Evolutionary conservation across 2,888 invertebrate species (phyloP), one percentile per base, ranked within the genome.

Genomic region (Spodoptera littoralis): DNA sequence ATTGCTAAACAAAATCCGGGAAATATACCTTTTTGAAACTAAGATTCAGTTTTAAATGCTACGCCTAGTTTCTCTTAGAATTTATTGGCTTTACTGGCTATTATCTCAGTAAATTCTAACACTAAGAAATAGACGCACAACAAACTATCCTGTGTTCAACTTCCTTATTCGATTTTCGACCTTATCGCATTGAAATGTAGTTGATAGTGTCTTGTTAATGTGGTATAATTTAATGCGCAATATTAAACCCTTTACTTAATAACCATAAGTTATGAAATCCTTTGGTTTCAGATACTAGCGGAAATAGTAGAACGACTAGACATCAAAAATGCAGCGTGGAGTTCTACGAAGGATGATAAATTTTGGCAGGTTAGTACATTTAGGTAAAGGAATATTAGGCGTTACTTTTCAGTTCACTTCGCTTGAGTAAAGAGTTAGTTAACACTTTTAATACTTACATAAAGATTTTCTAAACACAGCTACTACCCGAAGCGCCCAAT

Each of bases 251-350:
- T 9, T 48, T 55, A 45, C 27, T 48, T 27, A 43, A 46, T 53
- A 30, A 45, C 58, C 52, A 53, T 51, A 41, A 49, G 65, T 13
- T 45, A 63, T 59, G 24, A 11, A 36, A 36, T 36, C 36, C 36
- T 12, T 62, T 64, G 22, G 12, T 61, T 83, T 56, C 84, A 91
- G 94, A 93, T 95, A 49, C 82, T 96, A 49, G 89, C 90, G 46
- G 95, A 95, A 72, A 93, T 96, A 51, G 84, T 96, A 27, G 86
- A 90, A 41, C 90, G 94, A 41, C 89, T 95, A 51, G 90, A 94
- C 61, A 95, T 96, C 36, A 88, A 90, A 56, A 95, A 95, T 82
- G 95, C 95, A 1, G 87, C 95, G 0, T 96, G 96, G 96, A 90
- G 88, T 46, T 86, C 91, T 62, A 95, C 95, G 6, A 89, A 89